Percentiles rank a stretch among this genome's conserved stretches.
These are phyloP conservation scores for Malacosoma neustria DNA, from an alignment of 2,888 invertebrate genomes.

Conservation along the genomic window DNA sequence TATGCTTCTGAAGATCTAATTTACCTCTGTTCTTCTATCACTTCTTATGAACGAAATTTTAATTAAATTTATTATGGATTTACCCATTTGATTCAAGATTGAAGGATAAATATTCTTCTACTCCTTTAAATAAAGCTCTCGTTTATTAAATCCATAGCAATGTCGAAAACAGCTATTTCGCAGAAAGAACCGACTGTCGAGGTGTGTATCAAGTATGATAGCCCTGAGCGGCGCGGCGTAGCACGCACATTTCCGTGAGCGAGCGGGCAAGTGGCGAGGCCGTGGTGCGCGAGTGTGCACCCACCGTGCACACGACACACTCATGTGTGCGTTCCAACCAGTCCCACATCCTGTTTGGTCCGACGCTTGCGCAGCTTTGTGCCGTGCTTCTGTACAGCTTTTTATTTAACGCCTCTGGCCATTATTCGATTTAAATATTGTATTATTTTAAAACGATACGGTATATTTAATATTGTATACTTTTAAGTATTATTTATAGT, in stretches of 20 bases:
- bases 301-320: slow-evolving; percentile 19
- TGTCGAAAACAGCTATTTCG: no score
- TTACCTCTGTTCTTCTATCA: no score
- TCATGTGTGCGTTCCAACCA: slow-evolving; percentile 59
- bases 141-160: no score
- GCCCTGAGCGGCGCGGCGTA: slow-evolving; percentile 46
- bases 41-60: no score
- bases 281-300: slow-evolving; percentile 44
- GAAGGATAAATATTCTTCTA: no score
- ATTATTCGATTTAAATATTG: slow-evolving; percentile 16
- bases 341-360: slow-evolving; percentile 74
- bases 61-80: no score
- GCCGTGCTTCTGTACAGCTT: slow-evolving; percentile 58
- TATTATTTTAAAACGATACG: neutral
- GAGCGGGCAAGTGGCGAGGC: slow-evolving; percentile 55
- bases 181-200: neutral
- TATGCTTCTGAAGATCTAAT: no score
- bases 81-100: no score
- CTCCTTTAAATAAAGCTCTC: no score
- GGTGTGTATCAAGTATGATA: slow-evolving; percentile 9
- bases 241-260: slow-evolving; percentile 71
- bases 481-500: no score
- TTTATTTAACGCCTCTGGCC: slow-evolving; percentile 62
- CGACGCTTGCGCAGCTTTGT: slow-evolving; percentile 55
- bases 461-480: no score